A percentile compares a stretch with the other conserved stretches of the same genome.
These are phyloP conservation scores for Schizothorax lantsangensis DNA, from an alignment of 2,797 vertebrate genomes.

Conservation along the genomic window DNA sequence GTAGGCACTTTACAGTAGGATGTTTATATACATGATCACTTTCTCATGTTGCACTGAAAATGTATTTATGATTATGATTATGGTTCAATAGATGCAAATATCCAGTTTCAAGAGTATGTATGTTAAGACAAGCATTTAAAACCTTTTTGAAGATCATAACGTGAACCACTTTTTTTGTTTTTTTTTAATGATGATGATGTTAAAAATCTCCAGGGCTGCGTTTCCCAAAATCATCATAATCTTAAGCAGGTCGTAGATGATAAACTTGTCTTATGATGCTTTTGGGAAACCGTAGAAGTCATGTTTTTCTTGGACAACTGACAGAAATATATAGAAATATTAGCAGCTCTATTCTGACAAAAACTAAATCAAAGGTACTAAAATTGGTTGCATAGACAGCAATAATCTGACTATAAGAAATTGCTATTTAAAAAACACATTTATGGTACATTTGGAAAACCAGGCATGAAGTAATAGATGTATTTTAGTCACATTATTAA, in stretches of 20 bases:
- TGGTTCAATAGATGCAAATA: background rate
- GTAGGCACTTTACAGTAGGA: conserved; percentile 65
- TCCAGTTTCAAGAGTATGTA: conserved; percentile 27
- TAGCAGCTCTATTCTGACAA: conserved; percentile 10
- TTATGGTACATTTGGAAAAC: conserved; percentile 16
- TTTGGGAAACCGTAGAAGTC: background rate
- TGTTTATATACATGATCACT: conserved; percentile 60
- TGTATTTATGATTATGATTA: conserved; percentile 46
- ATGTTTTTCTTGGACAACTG: background rate
- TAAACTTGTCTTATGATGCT: background rate
- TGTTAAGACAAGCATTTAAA: conserved; percentile 14
- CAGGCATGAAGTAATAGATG: conserved; percentile 18
- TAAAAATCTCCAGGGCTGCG: no score
- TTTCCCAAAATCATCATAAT: background rate
- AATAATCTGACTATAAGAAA: conserved; percentile 38
- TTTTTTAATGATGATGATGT: background rate
- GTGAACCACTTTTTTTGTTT: background rate
- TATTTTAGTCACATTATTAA: conserved; percentile 13
- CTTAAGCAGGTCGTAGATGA: background rate
- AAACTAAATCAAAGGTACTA: background rate
- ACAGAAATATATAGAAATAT: background rate
- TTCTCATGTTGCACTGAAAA: conserved; percentile 55
- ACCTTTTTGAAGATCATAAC: background rate
- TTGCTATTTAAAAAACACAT: background rate
- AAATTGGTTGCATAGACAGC: conserved; percentile 8